Percentiles rank a stretch among this genome's conserved stretches.
Conservation (phyloP, 2,113 vertebrate species). For the Prunella fulvescens region DNA sequence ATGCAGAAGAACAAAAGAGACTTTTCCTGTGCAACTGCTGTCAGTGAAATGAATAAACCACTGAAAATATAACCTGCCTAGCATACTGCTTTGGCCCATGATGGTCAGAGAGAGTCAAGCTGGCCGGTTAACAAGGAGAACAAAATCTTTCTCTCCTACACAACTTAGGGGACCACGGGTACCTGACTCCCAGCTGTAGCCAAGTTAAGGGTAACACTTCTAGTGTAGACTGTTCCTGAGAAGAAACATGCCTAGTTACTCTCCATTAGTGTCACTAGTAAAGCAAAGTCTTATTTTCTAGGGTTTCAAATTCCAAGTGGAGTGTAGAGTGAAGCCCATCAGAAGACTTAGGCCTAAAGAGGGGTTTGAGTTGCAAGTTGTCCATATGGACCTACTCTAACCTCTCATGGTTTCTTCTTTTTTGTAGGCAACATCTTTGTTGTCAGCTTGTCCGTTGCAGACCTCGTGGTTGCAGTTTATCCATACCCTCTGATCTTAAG, state of each 20-base stretch:
- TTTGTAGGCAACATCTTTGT: constrained; percentile 84
- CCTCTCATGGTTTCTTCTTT: not conserved
- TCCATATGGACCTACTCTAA: not conserved
- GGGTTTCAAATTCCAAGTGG: not conserved
- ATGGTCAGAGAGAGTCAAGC: not conserved
- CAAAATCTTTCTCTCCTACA: not conserved
- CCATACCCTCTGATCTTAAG: constrained; percentile 82
- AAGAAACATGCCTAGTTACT: not conserved
- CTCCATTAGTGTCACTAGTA: not conserved
- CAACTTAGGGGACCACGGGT: not conserved
- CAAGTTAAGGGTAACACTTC: not conserved
- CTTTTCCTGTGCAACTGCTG: not conserved
- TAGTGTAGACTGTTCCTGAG: not conserved
- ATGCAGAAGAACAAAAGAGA: not conserved
- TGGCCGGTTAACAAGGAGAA: not conserved
- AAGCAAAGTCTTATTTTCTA: not conserved
- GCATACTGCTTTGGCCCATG: not conserved
- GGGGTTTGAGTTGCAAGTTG: not conserved
- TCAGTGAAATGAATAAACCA: not conserved
- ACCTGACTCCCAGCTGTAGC: not conserved
- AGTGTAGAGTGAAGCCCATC: not conserved
- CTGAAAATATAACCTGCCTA: not conserved
- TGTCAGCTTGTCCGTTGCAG: constrained; percentile 81
- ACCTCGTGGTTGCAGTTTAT: constrained; percentile 82
- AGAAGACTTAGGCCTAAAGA: not conserved